Evolutionary conservation across 2,888 invertebrate genomes (phyloP).

Genomic region (Lottia scabra): DNA sequence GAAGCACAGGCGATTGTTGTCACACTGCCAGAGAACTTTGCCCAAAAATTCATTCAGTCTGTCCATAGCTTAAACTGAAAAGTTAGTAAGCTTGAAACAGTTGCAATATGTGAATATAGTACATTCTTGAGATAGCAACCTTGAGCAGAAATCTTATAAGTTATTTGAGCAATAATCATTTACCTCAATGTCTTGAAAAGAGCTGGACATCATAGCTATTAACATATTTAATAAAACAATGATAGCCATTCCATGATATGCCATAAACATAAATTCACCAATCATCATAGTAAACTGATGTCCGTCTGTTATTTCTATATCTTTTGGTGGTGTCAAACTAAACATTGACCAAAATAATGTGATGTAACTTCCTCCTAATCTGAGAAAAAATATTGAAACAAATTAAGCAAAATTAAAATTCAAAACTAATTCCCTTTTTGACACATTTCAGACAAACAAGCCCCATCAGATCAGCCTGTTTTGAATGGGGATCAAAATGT

Average conservation of each 20-base stretch:
- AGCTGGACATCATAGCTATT: slow-evolving; percentile 72
- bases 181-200: slow-evolving; percentile 72
- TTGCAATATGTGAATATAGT: too few species aligned
- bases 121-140: too few species aligned
- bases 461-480: too few species aligned
- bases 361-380: slow-evolving; percentile 54
- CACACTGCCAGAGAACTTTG: too few species aligned
- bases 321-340: slow-evolving; percentile 68
- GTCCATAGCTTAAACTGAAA: too few species aligned
- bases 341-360: slow-evolving; percentile 71
- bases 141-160: too few species aligned
- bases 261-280: slow-evolving; percentile 69
- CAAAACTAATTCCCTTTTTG: too few species aligned
- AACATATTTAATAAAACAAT: slow-evolving; percentile 72
- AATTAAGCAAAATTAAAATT: neutral
- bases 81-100: too few species aligned
- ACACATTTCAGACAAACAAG: too few species aligned
- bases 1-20: too few species aligned
- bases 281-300: slow-evolving; percentile 69
- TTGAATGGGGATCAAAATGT: too few species aligned
- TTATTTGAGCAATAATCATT: neutral
- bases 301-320: slow-evolving; percentile 62
- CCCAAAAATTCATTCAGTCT: too few species aligned
- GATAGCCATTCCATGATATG: slow-evolving; percentile 71
- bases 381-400: slow-evolving; percentile 27